These are phyloP conservation scores for Platyrinchus mystaceus DNA, from an alignment of 2,797 vertebrate genomes.

Conservation along the genomic window DNA sequence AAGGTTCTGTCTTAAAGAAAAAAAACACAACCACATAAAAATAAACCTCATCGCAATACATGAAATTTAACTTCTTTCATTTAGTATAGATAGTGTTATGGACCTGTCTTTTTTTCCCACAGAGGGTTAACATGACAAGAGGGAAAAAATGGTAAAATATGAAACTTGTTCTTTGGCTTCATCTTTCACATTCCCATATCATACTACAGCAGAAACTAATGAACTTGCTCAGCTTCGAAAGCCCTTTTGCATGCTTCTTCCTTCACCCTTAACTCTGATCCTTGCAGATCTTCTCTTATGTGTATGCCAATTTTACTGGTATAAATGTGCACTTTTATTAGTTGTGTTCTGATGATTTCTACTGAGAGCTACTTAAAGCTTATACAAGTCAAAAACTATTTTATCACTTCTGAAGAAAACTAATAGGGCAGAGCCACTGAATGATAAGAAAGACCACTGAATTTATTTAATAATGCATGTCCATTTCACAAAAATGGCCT, in stretches of 20 bases:
- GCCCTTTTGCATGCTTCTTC: conserved; percentile 24
- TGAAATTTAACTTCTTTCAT: not conserved
- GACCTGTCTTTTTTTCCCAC: not conserved
- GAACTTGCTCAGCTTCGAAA: conserved; percentile 27
- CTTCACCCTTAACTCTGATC: conserved; percentile 28
- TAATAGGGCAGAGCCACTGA: conserved; percentile 57
- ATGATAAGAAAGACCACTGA: conserved; percentile 53
- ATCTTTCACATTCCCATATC: conserved; percentile 5
- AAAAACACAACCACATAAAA: not conserved
- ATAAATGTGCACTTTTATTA: conserved; percentile 41
- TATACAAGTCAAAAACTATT: conserved; percentile 58
- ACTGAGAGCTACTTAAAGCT: conserved; percentile 38
- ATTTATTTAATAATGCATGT: conserved; percentile 72
- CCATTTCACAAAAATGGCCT: conserved; percentile 69
- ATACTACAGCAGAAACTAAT: not conserved
- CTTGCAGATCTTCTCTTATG: not conserved
- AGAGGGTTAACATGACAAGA: not conserved
- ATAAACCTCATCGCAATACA: not conserved
- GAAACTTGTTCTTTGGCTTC: conserved; percentile 14
- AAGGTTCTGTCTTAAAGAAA: not conserved
- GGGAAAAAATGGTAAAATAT: not conserved
- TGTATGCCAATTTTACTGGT: conserved; percentile 1
- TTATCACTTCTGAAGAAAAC: conserved; percentile 65
- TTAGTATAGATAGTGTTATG: not conserved
- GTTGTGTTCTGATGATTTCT: conserved; percentile 58